Evolutionary conservation across 1,140 invertebrate genomes (phyloP).

Genomic region (Euura saliciscinereae): DNA sequence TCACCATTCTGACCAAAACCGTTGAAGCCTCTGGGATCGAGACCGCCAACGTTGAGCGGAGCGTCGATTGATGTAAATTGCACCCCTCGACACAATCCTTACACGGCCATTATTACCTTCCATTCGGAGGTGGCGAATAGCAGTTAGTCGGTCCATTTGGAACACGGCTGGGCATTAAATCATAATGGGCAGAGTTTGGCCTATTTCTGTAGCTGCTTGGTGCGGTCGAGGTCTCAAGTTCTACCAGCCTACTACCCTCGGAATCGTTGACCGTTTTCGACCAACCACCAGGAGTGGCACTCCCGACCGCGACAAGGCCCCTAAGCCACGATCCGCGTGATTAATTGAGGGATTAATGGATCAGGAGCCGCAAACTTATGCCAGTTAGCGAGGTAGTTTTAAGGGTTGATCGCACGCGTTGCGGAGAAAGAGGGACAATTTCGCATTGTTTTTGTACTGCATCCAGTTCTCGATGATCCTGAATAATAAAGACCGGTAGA

Average conservation of each 20-base stretch:
- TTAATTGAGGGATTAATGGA: constrained; percentile 53
- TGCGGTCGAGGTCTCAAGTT: constrained; percentile 14
- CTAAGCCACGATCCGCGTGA: constrained; percentile 28
- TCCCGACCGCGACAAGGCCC: neutral
- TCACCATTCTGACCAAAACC: no score
- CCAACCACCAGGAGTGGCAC: constrained; percentile 3
- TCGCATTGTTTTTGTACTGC: no score
- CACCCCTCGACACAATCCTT: constrained; percentile 16
- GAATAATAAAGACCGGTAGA: no score
- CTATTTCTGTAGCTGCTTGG: constrained; percentile 23
- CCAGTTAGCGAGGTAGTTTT: constrained; percentile 43
- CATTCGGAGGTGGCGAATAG: constrained; percentile 20
- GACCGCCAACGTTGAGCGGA: neutral
- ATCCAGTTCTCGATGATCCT: no score
- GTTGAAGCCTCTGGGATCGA: no score
- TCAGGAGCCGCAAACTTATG: constrained; percentile 50
- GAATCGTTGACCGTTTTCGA: constrained; percentile 21
- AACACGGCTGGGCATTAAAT: constrained; percentile 30
- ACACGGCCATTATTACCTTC: constrained; percentile 19
- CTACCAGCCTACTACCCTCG: constrained; percentile 13
- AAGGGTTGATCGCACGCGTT: constrained; percentile 22
- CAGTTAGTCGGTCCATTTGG: constrained; percentile 20
- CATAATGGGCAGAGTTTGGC: constrained; percentile 30
- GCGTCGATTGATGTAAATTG: constrained; percentile 23
- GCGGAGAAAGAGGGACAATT: no score